These are phyloP conservation scores for Coracopsis vasa DNA, from an alignment of 2,113 vertebrate genomes.

Conservation along the genomic window DNA sequence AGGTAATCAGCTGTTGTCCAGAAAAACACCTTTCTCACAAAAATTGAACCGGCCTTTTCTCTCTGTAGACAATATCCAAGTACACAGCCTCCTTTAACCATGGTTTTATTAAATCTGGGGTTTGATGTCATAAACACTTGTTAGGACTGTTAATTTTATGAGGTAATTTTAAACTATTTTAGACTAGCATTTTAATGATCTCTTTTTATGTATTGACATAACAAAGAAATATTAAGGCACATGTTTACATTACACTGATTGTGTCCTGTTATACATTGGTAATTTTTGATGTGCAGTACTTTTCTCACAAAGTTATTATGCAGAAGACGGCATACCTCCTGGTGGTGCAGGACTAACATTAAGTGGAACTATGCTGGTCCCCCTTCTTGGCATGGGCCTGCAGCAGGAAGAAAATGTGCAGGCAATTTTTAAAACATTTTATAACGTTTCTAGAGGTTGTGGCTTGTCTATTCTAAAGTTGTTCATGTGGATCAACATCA, in stretches of 20 bases:
- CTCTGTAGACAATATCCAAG: conserved; percentile 5
- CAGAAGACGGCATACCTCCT: background rate
- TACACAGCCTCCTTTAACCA: background rate
- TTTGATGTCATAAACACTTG: conserved; percentile 31
- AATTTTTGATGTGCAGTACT: background rate
- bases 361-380: background rate
- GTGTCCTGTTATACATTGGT: background rate
- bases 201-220: background rate
- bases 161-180: background rate
- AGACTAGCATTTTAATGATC: background rate
- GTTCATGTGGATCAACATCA: background rate
- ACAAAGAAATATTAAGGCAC: background rate
- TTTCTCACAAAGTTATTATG: background rate
- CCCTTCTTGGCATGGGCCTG: background rate
- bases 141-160: conserved; percentile 41
- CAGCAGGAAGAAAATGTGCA: background rate
- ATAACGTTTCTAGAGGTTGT: background rate
- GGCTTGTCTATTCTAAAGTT: background rate
- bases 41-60: background rate
- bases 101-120: background rate
- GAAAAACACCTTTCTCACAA: background rate
- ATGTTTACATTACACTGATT: background rate
- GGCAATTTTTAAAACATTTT: background rate
- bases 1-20: background rate
- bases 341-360: background rate